Percentiles rank a stretch among this genome's conserved stretches.
These are phyloP conservation scores for Adelges cooleyi DNA, from an alignment of 1,140 invertebrate species.

Conservation along the genomic window DNA sequence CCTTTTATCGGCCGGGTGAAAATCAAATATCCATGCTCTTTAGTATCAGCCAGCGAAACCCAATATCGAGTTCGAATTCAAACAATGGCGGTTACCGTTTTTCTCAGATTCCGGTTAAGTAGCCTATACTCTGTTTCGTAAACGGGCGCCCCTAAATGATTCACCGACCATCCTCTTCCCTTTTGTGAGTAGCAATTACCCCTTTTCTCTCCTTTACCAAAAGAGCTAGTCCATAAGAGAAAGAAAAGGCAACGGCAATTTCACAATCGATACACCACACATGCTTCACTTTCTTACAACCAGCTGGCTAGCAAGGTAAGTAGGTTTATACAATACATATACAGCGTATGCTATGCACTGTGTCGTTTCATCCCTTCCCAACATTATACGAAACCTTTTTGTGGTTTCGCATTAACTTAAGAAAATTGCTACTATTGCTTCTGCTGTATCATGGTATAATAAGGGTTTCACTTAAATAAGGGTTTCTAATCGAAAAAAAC, in stretches of 20 bases:
- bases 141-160: neutral
- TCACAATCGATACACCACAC: neutral
- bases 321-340: neutral
- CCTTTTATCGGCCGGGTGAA: no score
- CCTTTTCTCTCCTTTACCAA: no score
- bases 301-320: no score
- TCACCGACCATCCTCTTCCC: neutral
- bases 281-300: neutral
- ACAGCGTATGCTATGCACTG: no score
- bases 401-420: neutral
- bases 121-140: neutral
- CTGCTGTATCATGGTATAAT: no score
- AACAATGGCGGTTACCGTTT: slow-evolving; percentile 11
- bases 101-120: neutral
- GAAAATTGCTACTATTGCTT: neutral
- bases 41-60: neutral
- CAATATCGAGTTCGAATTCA: slow-evolving; percentile 10
- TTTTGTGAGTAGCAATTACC: no score
- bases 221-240: neutral
- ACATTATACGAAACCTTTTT: neutral
- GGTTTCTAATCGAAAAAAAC: no score
- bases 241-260: neutral
- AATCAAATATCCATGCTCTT: no score
- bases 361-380: no score
- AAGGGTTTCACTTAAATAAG: no score